Evolutionary conservation across 2,888 invertebrate genomes (phyloP).

Genomic region (Antitype chi): DNA sequence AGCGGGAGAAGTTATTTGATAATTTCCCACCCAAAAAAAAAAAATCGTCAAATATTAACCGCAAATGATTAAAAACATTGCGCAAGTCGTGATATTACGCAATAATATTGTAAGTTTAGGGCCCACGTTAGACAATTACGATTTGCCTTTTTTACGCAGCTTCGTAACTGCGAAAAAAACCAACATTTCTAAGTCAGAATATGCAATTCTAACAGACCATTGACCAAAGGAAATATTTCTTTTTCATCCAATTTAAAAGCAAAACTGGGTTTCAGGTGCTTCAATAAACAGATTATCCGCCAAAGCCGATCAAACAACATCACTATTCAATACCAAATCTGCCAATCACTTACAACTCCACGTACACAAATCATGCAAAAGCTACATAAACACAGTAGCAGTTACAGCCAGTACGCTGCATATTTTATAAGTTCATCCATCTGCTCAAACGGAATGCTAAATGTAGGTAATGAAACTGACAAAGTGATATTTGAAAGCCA

Average conservation of each 20-base stretch:
- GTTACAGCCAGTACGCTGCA: constrained; percentile 58
- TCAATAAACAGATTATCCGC: no score
- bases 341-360: constrained; percentile 31
- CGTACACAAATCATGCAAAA: constrained; percentile 21
- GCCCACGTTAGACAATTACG: not conserved
- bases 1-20: no score
- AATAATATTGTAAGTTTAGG: not conserved
- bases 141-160: not conserved
- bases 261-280: not conserved
- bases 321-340: constrained; percentile 12
- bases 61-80: not conserved
- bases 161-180: not conserved
- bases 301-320: not conserved
- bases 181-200: not conserved
- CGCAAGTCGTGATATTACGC: not conserved
- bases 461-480: constrained; percentile 60
- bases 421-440: constrained; percentile 62
- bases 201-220: not conserved
- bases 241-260: not conserved
- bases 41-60: no score
- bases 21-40: no score
- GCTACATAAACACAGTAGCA: constrained; percentile 34
- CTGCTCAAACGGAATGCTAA: constrained; percentile 65
- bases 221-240: not conserved
- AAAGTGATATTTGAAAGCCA: constrained; percentile 52